A percentile compares a stretch with the other conserved stretches of the same genome.
phyloP scores from a whole-genome alignment of 2,113 vertebrate species.

The Rhombomys opimus region DNA sequence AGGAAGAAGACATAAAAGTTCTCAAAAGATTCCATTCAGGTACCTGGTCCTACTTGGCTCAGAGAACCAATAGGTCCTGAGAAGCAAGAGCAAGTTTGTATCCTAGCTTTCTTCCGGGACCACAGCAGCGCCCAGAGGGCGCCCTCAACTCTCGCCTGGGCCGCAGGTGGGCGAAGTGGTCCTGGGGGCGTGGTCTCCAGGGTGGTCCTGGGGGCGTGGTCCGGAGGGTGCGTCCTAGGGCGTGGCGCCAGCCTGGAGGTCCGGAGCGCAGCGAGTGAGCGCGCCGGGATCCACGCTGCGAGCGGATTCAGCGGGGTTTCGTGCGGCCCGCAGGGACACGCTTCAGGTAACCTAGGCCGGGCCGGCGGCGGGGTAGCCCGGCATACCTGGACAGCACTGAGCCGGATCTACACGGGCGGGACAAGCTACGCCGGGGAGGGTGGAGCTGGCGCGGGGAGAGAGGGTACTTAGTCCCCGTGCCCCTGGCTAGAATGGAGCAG shows the following conservation, averaged over 20 bases:
- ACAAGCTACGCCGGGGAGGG: not conserved
- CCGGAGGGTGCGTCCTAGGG: not conserved
- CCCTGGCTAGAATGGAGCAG: not conserved
- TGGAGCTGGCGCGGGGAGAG: not conserved
- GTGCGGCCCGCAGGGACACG: not conserved
- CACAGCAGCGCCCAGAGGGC: not conserved
- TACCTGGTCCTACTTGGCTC: not conserved
- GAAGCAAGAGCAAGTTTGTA: fast-evolving
- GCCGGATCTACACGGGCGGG: not conserved
- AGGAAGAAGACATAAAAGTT: not conserved
- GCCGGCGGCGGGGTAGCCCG: not conserved
- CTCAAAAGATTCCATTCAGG: not conserved
- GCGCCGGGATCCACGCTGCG: fast-evolving
- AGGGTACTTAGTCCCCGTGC: not conserved
- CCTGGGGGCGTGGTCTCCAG: not conserved
- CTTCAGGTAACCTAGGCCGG: conserved; percentile 32
- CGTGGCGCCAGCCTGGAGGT: not conserved
- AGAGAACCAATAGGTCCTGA: not conserved
- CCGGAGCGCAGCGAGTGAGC: not conserved
- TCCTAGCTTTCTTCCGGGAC: fast-evolving
- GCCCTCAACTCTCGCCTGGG: not conserved
- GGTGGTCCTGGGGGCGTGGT: not conserved
- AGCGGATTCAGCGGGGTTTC: fast-evolving
- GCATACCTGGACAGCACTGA: not conserved
- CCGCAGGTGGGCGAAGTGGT: not conserved